A percentile compares a stretch with the other conserved stretches of the same genome.
Evolutionary conservation across 37 sponge, comb jelly and placozoan species (phyloP).

Genomic region (Oscarella lobularis): DNA sequence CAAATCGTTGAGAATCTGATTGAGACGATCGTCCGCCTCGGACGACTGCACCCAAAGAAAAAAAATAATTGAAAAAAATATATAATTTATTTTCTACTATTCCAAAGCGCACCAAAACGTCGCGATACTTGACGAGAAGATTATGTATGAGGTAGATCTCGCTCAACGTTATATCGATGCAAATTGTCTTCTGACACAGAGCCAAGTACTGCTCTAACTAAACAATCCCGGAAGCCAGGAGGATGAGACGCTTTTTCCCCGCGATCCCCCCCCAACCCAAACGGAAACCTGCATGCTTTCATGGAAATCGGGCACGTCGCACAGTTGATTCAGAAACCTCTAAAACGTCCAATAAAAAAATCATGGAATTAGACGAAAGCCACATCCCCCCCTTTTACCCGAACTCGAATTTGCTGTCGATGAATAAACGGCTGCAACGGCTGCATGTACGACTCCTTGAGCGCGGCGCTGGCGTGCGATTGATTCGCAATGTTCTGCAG

Average conservation of each 20-base stretch:
- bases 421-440: conserved; percentile 4
- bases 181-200: conserved; percentile 52
- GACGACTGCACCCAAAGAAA: not conserved
- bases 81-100: not conserved
- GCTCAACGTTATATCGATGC: conserved; percentile 50
- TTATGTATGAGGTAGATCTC: conserved; percentile 52
- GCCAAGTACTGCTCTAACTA: conserved; percentile 81
- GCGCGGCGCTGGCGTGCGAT: not conserved
- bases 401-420: not conserved
- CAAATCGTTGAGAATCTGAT: not conserved
- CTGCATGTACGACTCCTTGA: conserved; percentile 7
- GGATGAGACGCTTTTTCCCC: no score
- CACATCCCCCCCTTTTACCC: no score
- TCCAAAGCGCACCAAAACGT: conserved; percentile 38
- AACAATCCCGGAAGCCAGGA: no score
- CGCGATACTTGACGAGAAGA: conserved; percentile 46
- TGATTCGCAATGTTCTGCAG: conserved; percentile 5
- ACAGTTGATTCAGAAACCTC: not conserved
- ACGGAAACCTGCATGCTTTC: not conserved
- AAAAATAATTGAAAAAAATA: no score
- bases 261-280: not conserved
- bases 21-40: not conserved
- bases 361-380: not conserved
- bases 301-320: conserved; percentile 4
- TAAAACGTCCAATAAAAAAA: not conserved